These are phyloP conservation scores for Nephrotoma guestfalica DNA, from an alignment of 2,888 invertebrate genomes.

Conservation along the genomic window DNA sequence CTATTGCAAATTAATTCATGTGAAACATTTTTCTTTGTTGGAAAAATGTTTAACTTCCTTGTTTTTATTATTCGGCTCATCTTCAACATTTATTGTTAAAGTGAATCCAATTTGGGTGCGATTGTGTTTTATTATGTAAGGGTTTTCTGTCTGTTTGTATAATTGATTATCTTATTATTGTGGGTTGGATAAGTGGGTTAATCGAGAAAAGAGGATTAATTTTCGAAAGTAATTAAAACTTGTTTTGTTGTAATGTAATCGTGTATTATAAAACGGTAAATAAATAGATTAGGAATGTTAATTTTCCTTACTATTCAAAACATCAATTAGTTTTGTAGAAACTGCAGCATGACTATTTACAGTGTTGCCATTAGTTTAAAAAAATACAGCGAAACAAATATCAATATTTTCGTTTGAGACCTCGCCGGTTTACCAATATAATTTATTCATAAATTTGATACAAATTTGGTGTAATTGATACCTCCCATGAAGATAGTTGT, in stretches of 20 bases:
- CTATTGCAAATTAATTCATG: not conserved
- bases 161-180: not conserved
- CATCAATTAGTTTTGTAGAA: too few species aligned
- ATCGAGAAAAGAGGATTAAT: not conserved
- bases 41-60: not conserved
- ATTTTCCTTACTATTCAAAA: too few species aligned
- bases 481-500: too few species aligned
- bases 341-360: too few species aligned
- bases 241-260: not conserved
- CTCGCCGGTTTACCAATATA: too few species aligned
- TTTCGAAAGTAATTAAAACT: not conserved
- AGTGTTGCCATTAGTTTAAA: too few species aligned
- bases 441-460: too few species aligned
- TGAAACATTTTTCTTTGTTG: not conserved
- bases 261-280: not conserved
- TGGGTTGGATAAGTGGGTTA: not conserved
- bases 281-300: too few species aligned
- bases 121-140: not conserved
- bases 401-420: too few species aligned
- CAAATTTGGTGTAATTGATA: too few species aligned
- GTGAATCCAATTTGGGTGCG: not conserved
- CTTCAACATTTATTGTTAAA: not conserved
- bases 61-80: not conserved
- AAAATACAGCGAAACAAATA: too few species aligned
- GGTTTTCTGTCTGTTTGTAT: not conserved